phyloP scores from a whole-genome alignment of 2,113 vertebrate species.

The Vulpes vulpes region DNA sequence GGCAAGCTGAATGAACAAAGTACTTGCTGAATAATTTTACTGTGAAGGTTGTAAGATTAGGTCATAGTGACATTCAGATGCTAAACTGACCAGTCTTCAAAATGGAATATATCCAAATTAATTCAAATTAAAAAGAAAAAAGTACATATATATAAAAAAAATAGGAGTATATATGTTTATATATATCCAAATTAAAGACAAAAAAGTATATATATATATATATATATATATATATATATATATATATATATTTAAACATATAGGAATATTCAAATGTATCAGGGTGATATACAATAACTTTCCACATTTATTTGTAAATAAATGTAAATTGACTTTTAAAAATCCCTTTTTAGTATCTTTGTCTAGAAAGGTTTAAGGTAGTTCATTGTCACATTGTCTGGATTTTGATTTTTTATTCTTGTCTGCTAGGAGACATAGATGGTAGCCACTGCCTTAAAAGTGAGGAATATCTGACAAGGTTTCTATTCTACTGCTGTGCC shows the following conservation, averaged over 20 bases:
- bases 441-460: not conserved
- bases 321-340: slow-evolving; percentile 5
- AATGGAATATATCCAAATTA: not conserved
- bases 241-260: fast-evolving
- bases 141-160: not conserved
- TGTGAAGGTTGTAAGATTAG: not conserved
- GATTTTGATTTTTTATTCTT: not conserved
- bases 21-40: not conserved
- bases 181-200: not conserved
- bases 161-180: too few species aligned
- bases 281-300: not conserved
- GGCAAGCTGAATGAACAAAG: not conserved
- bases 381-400: not conserved
- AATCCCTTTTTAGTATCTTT: not conserved
- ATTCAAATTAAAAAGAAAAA: not conserved
- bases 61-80: not conserved
- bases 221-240: too few species aligned
- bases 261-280: not conserved
- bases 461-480: too few species aligned
- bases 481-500: not conserved
- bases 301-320: not conserved
- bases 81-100: not conserved
- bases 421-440: not conserved
- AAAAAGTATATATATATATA: not conserved
- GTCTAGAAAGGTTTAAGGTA: not conserved